A percentile compares a stretch with the other conserved stretches of the same genome.
phyloP scores from a whole-genome alignment of 2,113 vertebrate species.

The Calyptommatus sinebrachiatus region DNA sequence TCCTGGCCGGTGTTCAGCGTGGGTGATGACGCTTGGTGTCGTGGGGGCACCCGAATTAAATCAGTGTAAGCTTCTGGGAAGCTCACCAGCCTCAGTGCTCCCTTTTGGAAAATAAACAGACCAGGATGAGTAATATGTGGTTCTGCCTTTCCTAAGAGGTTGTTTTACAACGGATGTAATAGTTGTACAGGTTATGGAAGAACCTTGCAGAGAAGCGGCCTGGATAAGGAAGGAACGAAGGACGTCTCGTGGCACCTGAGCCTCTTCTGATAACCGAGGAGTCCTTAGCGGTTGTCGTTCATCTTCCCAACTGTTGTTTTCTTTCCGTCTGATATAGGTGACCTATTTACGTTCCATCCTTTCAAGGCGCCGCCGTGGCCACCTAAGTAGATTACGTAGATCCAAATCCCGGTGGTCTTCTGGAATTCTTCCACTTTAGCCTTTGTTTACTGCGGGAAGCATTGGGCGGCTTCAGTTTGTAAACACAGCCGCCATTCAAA shows the following conservation, averaged over 20 bases:
- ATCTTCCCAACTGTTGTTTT: conserved; percentile 41
- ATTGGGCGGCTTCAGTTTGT: conserved; percentile 37
- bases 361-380: conserved; percentile 73
- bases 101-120: background rate
- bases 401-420: conserved; percentile 76
- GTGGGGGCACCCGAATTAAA: background rate
- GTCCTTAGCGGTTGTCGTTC: conserved; percentile 16
- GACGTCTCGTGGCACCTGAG: no score
- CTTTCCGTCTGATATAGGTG: conserved; percentile 54
- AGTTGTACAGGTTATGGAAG: background rate
- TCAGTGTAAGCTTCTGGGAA: background rate
- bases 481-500: background rate
- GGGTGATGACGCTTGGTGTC: no score
- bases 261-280: background rate
- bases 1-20: no score
- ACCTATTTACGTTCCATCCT: conserved; percentile 74
- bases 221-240: no score
- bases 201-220: background rate
- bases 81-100: background rate
- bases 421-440: conserved; percentile 64
- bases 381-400: conserved; percentile 81
- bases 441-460: conserved; percentile 63
- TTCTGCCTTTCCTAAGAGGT: background rate
- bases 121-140: background rate
- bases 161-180: background rate